A percentile compares a stretch with the other conserved stretches of the same genome.
phyloP scores from a whole-genome alignment of 2,797 vertebrate genomes.

The Apogon talboti region DNA sequence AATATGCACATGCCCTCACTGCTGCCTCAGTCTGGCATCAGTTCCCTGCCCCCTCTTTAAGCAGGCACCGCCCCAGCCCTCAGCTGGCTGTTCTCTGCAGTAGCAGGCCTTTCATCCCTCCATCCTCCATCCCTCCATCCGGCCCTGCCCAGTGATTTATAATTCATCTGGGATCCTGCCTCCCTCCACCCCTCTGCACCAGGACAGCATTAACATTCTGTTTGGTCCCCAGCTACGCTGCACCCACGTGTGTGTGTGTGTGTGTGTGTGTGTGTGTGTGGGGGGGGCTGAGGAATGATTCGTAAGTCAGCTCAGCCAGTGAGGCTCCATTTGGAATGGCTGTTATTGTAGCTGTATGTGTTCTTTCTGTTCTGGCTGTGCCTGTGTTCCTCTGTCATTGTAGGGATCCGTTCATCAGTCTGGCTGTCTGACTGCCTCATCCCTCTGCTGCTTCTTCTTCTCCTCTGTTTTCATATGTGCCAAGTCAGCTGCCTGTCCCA shows the following conservation, averaged over 20 bases:
- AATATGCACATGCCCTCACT: constrained; percentile 33
- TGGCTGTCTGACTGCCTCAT: constrained; percentile 53
- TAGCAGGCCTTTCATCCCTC: constrained; percentile 76
- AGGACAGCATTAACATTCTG: constrained; percentile 83
- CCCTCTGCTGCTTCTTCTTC: constrained; percentile 44
- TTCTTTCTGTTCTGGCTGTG: constrained; percentile 58
- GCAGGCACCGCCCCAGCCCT: constrained; percentile 74
- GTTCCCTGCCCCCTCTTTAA: constrained; percentile 70
- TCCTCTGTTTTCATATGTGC: constrained; percentile 50
- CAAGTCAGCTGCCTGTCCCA: constrained; percentile 55
- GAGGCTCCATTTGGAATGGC: constrained; percentile 67
- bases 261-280: constrained; percentile 23
- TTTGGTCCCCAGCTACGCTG: constrained; percentile 77
- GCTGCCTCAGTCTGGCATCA: constrained; percentile 58
- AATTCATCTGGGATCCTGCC: constrained; percentile 85
- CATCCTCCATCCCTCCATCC: constrained; percentile 74
- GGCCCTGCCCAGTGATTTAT: constrained; percentile 85
- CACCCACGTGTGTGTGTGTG: constrained; percentile 63
- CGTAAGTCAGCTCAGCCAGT: constrained; percentile 49
- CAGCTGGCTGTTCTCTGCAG: constrained; percentile 71
- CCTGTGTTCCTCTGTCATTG: constrained; percentile 55
- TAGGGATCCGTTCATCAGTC: constrained; percentile 52
- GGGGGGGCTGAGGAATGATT: constrained; percentile 61
- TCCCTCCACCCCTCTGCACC: constrained; percentile 79
- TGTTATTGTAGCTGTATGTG: constrained; percentile 64